Evolutionary conservation across 1,140 invertebrate genomes (phyloP).

Genomic region (Dreissena rostriformis): DNA sequence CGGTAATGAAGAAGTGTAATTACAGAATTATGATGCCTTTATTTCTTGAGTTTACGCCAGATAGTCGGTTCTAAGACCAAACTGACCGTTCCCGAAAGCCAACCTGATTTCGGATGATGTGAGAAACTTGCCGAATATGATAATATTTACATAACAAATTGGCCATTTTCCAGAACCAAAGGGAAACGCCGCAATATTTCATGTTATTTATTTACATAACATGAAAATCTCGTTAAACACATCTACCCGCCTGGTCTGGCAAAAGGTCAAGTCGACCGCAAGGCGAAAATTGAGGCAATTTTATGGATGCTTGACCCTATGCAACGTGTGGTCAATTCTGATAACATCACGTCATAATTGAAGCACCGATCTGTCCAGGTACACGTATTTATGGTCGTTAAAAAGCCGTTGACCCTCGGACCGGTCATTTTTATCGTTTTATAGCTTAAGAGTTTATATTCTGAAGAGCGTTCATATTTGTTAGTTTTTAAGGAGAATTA

Average conservation of each 20-base stretch:
- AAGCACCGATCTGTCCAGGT: slow-evolving; percentile 10
- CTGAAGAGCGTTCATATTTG: too few species aligned
- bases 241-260: not conserved
- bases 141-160: slow-evolving; percentile 52
- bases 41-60: not conserved
- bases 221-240: slow-evolving; percentile 36
- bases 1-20: too few species aligned
- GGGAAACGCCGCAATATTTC: slow-evolving; percentile 36
- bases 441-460: too few species aligned
- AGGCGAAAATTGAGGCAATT: slow-evolving; percentile 1
- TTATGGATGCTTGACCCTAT: slow-evolving; percentile 43
- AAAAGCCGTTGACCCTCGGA: not conserved
- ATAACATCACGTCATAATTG: slow-evolving; percentile 52
- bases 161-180: slow-evolving; percentile 29
- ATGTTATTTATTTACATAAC: slow-evolving; percentile 47
- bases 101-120: slow-evolving; percentile 6
- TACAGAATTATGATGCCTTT: too few species aligned
- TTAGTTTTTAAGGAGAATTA: too few species aligned
- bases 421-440: too few species aligned
- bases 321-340: slow-evolving; percentile 46
- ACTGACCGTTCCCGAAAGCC: not conserved
- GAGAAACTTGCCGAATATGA: slow-evolving; percentile 32
- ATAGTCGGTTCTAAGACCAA: not conserved
- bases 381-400: not conserved
- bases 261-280: slow-evolving; percentile 1